Evolutionary conservation across 2,797 vertebrate genomes (phyloP).

Genomic region (Acanthurus lineatus): DNA sequence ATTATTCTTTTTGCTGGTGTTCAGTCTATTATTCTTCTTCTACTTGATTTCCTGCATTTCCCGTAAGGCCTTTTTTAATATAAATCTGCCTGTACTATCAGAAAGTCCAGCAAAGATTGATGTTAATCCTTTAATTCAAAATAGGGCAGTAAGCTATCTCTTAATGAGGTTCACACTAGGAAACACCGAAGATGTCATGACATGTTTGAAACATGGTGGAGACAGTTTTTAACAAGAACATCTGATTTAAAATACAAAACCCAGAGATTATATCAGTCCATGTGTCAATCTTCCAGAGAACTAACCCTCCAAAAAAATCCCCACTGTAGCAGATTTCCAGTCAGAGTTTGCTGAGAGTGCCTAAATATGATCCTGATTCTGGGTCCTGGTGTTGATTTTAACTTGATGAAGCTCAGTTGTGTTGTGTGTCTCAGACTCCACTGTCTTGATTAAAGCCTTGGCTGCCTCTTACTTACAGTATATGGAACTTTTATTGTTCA

Average conservation of each 20-base stretch:
- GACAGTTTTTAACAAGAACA: neutral
- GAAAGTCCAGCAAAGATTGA: neutral
- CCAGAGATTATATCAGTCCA: neutral
- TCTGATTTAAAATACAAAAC: conserved; percentile 27
- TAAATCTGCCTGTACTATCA: no score
- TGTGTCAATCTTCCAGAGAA: neutral
- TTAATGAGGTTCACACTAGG: neutral
- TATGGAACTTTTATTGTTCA: neutral
- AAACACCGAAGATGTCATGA: neutral
- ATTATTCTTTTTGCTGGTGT: neutral
- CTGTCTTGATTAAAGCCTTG: conserved; percentile 41
- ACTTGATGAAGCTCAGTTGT: conserved; percentile 27
- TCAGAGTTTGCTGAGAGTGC: conserved; percentile 1
- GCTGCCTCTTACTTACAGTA: neutral
- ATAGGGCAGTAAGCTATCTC: neutral
- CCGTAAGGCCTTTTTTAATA: conserved; percentile 7
- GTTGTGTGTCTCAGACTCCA: conserved; percentile 18
- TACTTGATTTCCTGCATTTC: conserved; percentile 18
- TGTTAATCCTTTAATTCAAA: conserved; percentile 19
- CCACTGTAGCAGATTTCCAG: neutral
- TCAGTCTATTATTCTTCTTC: neutral
- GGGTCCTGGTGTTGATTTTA: conserved; percentile 19
- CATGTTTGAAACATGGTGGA: neutral
- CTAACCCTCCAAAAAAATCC: neutral
- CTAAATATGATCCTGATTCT: neutral